A percentile compares a stretch with the other conserved stretches of the same genome.
phyloP scores from a whole-genome alignment of 1,140 invertebrate species.

The Metopolophium dirhodum region DNA sequence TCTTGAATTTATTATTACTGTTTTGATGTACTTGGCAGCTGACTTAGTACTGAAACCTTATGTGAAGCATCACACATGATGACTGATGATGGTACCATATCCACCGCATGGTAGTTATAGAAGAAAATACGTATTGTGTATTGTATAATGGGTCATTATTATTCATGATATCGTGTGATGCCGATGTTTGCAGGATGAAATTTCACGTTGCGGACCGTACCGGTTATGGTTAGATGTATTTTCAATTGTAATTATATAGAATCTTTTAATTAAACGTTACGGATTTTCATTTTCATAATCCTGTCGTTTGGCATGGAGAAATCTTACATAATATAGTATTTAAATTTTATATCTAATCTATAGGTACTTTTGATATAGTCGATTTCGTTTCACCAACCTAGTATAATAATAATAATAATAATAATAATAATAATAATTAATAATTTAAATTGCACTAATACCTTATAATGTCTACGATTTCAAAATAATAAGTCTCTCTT shows the following conservation, averaged over 20 bases:
- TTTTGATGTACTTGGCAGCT: neutral
- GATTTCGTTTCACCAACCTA: neutral
- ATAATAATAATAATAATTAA: neutral
- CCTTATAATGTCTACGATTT: neutral
- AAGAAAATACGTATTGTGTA: neutral
- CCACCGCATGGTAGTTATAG: neutral
- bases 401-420: neutral
- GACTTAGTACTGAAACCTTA: neutral
- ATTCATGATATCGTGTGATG: neutral
- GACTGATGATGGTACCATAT: neutral
- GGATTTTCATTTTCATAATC: neutral
- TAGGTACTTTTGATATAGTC: neutral
- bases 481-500: conserved; percentile 2
- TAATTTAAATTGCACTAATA: neutral
- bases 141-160: neutral
- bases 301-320: neutral
- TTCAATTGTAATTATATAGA: neutral
- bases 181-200: neutral
- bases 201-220: neutral
- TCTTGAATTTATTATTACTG: neutral
- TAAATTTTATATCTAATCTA: neutral
- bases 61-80: neutral
- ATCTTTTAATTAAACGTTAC: neutral
- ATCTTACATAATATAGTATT: neutral
- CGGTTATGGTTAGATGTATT: neutral